These are phyloP conservation scores for Hemaris fuciformis DNA, from an alignment of 2,888 invertebrate genomes.

Conservation along the genomic window DNA sequence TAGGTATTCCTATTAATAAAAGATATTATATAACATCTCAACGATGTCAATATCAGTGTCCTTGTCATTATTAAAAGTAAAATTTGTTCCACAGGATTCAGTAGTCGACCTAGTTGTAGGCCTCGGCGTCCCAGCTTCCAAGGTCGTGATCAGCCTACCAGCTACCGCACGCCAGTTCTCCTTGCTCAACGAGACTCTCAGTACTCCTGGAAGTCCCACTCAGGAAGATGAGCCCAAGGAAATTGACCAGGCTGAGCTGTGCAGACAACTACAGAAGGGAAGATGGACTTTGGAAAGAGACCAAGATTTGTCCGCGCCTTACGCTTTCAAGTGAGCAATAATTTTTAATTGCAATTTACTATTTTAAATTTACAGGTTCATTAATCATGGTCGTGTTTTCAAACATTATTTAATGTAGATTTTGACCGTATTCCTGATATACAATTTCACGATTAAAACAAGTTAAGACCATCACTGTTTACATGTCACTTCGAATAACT, in stretches of 20 bases:
- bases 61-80: not conserved
- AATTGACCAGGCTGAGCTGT: constrained; percentile 83
- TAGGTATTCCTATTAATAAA: no score
- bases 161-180: constrained; percentile 86
- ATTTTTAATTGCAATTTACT: not conserved
- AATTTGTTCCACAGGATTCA: constrained; percentile 82
- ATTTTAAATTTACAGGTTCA: constrained; percentile 15
- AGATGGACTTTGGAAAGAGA: constrained; percentile 89
- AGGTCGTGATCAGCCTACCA: constrained; percentile 87
- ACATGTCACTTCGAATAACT: no score
- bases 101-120: constrained; percentile 87
- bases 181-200: constrained; percentile 83
- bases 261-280: constrained; percentile 80
- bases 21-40: no score
- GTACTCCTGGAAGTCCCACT: constrained; percentile 86
- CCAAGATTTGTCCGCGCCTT: constrained; percentile 89
- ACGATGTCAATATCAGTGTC: not conserved
- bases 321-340: constrained; percentile 83
- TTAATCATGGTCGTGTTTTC: not conserved
- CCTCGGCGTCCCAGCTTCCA: constrained; percentile 86
- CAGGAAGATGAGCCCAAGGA: constrained; percentile 78
- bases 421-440: no score
- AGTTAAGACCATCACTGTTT: no score
- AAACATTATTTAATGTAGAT: no score
- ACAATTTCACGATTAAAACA: not conserved